These are phyloP conservation scores for Lomographa bimaculata DNA, from an alignment of 2,888 invertebrate genomes.

Conservation along the genomic window DNA sequence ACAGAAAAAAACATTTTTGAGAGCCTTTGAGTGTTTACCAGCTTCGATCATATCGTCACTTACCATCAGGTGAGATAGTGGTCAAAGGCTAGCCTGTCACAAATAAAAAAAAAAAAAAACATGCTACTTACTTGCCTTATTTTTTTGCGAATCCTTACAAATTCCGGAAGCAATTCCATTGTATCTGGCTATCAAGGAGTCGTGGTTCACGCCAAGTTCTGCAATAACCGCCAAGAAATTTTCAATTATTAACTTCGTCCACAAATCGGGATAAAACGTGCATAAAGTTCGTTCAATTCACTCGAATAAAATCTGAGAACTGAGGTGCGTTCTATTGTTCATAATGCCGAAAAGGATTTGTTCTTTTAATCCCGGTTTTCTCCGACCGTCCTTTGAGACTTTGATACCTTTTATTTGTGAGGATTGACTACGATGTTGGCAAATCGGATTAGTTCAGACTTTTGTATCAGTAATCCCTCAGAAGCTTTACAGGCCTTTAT, in stretches of 20 bases:
- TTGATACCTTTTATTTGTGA: constrained; percentile 37
- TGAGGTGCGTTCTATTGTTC: constrained; percentile 28
- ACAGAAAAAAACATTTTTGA: too few species aligned
- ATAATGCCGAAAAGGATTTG: constrained; percentile 36
- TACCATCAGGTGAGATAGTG: too few species aligned
- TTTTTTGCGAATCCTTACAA: constrained; percentile 35
- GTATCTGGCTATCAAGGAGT: constrained; percentile 48
- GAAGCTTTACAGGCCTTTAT: too few species aligned
- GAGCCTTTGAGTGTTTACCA: too few species aligned
- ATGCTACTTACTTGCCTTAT: too few species aligned
- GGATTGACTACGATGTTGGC: constrained; percentile 37
- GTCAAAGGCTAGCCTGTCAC: too few species aligned
- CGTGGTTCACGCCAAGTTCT: constrained; percentile 52
- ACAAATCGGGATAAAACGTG: constrained; percentile 39
- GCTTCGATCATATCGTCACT: too few species aligned
- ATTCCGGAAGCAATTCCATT: constrained; percentile 41
- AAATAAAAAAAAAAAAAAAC: too few species aligned
- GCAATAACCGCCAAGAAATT: constrained; percentile 59
- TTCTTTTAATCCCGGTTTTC: constrained; percentile 43
- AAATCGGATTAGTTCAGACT: constrained; percentile 39
- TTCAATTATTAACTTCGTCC: constrained; percentile 65
- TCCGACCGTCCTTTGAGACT: constrained; percentile 27
- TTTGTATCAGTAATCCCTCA: constrained; percentile 39
- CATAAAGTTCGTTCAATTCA: constrained; percentile 40
- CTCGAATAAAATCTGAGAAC: constrained; percentile 28